Evolutionary conservation across 2,113 vertebrate genomes (phyloP).

Genomic region (Aptenodytes patagonicus): DNA sequence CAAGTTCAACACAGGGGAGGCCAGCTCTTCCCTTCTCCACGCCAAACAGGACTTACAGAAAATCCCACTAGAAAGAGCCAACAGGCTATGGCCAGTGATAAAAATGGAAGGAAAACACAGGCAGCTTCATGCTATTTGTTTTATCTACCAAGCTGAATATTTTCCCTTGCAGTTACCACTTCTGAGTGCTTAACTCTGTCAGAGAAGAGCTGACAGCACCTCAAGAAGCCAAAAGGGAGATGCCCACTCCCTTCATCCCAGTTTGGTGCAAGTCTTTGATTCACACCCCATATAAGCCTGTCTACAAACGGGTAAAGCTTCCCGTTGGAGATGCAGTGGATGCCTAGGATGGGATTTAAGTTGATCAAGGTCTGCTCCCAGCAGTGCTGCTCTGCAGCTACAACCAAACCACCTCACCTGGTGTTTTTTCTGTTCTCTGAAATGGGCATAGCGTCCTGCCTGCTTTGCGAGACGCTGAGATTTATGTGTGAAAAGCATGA

Average conservation of each 20-base stretch:
- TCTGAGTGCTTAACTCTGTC: neutral
- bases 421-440: neutral
- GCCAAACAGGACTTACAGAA: neutral
- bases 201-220: neutral
- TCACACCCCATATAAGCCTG: neutral
- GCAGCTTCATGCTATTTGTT: neutral
- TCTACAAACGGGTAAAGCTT: neutral
- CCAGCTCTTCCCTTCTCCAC: neutral
- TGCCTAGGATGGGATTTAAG: neutral
- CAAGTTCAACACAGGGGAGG: neutral
- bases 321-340: rapidly evolving
- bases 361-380: neutral
- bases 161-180: neutral
- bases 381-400: neutral
- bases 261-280: neutral
- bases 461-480: neutral
- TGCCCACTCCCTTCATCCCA: neutral
- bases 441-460: neutral
- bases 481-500: neutral
- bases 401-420: neutral
- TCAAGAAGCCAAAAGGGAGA: neutral
- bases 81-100: neutral
- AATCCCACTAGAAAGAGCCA: neutral
- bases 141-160: neutral
- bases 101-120: neutral